Percentiles rank a stretch among this genome's conserved stretches.
These are phyloP conservation scores for Agyllia agylla DNA, from an alignment of 2,888 invertebrate genomes.

Conservation along the genomic window DNA sequence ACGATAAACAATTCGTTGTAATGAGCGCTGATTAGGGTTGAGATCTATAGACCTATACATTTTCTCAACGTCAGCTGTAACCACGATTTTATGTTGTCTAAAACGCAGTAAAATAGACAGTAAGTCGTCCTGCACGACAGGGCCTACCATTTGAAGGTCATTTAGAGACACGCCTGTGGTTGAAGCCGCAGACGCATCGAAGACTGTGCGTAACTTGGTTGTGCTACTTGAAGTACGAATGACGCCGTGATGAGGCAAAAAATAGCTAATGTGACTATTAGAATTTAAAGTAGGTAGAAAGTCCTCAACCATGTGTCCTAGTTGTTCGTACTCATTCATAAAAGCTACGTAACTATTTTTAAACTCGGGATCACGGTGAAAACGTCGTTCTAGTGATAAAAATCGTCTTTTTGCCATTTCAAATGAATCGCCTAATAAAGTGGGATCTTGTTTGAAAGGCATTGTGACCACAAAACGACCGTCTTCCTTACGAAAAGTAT, in stretches of 20 bases:
- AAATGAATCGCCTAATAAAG: conserved; percentile 70
- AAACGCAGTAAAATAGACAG: conserved; percentile 1
- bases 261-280: neutral
- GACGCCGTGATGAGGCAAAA: conserved; percentile 44
- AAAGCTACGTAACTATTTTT: conserved; percentile 47
- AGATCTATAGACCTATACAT: conserved; percentile 41
- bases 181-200: conserved; percentile 11
- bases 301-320: conserved; percentile 55
- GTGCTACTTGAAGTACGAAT: conserved; percentile 29
- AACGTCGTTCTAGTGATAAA: conserved; percentile 54
- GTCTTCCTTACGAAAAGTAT: conserved; percentile 34
- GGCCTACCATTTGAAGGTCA: conserved; percentile 49
- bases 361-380: conserved; percentile 27
- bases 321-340: conserved; percentile 51
- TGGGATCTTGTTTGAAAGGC: conserved; percentile 61
- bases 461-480: conserved; percentile 72
- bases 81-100: conserved; percentile 26
- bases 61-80: conserved; percentile 37
- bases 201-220: conserved; percentile 48
- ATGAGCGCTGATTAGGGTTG: conserved; percentile 12
- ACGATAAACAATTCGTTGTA: conserved; percentile 35
- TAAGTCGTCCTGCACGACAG: conserved; percentile 54
- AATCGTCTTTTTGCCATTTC: conserved; percentile 64
- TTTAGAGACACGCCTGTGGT: conserved; percentile 32
- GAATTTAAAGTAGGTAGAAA: neutral